These are phyloP conservation scores for Pyrocoelia pectoralis DNA, from an alignment of 2,888 invertebrate species.

Conservation along the genomic window DNA sequence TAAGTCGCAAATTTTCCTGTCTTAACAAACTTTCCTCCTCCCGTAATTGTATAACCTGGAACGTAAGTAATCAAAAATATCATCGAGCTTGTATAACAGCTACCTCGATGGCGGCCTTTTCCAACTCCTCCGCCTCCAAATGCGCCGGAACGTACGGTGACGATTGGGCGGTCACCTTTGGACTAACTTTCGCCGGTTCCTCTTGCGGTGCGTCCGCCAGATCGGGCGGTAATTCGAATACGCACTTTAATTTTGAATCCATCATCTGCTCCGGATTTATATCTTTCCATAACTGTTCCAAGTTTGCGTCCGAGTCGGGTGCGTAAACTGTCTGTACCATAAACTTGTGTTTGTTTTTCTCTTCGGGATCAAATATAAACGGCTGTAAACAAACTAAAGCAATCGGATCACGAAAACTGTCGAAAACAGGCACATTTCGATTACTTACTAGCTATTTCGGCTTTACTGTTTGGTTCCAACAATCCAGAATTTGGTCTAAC, in stretches of 20 bases:
- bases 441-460: constrained; percentile 88
- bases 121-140: constrained; percentile 69
- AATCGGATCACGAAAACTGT: not conserved
- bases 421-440: too few relatives aligned
- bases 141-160: constrained; percentile 23
- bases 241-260: constrained; percentile 97
- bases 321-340: constrained; percentile 97
- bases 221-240: constrained; percentile 81
- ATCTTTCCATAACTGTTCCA: constrained; percentile 84
- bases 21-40: constrained; percentile 81
- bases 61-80: constrained; percentile 14
- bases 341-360: constrained; percentile 99
- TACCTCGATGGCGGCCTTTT: constrained; percentile 78
- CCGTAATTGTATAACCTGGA: constrained; percentile 75
- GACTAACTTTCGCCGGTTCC: constrained; percentile 50
- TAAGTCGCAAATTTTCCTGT: constrained; percentile 86
- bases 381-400: constrained; percentile 93
- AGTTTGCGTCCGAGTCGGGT: constrained; percentile 74
- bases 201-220: constrained; percentile 44
- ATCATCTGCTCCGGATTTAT: constrained; percentile 85
- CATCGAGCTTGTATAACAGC: too few relatives aligned
- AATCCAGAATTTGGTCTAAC: constrained; percentile 97
- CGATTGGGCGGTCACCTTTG: constrained; percentile 43
- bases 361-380: constrained; percentile 89
- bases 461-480: constrained; percentile 76